These are phyloP conservation scores for Panthera tigris DNA, from an alignment of 2,113 vertebrate genomes.

Conservation along the genomic window DNA sequence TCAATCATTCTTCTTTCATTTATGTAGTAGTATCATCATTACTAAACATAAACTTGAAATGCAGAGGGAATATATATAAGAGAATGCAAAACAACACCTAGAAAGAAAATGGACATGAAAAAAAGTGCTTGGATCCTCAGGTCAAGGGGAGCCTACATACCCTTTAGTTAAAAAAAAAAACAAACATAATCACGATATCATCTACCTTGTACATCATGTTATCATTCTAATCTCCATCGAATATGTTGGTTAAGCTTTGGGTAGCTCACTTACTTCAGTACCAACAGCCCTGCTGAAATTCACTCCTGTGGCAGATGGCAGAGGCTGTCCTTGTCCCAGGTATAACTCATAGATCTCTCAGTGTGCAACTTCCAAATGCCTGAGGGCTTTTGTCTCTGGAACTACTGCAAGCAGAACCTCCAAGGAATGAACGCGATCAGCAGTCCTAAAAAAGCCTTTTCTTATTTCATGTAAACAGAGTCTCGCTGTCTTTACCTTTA, in stretches of 20 bases:
- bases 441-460: neutral
- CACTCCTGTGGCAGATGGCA: neutral
- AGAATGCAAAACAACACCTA: neutral
- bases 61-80: neutral
- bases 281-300: neutral
- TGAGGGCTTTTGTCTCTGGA: neutral
- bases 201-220: neutral
- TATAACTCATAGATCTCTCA: neutral
- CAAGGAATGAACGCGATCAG: neutral
- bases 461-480: neutral
- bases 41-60: neutral
- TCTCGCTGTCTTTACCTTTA: neutral
- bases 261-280: neutral
- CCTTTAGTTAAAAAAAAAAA: neutral
- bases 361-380: neutral
- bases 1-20: neutral
- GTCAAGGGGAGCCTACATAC: neutral
- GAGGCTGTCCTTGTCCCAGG: neutral
- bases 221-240: neutral
- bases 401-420: neutral
- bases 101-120: neutral
- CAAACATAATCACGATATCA: neutral
- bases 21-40: neutral
- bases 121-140: neutral
- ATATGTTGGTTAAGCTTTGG: neutral